Conservation (phyloP, 2,797 vertebrate genomes). For the Chaenodraco wilsoni region DNA sequence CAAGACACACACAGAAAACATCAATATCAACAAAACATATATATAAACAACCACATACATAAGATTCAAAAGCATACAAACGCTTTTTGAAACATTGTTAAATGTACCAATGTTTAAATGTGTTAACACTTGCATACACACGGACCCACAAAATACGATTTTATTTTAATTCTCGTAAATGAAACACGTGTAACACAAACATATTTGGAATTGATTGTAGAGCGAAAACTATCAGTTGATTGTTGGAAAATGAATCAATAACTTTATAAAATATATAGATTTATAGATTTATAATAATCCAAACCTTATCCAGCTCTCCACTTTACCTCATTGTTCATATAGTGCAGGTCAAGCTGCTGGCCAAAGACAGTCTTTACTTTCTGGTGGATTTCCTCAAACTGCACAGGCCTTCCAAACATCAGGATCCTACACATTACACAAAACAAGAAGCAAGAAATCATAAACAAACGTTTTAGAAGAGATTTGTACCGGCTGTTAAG, state of each 20-base stretch:
- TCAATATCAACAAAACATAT: background rate
- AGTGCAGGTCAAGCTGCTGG: slow-evolving; percentile 93
- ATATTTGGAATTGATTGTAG: too few species aligned
- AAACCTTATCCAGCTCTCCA: background rate
- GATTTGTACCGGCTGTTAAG: slow-evolving; percentile 33
- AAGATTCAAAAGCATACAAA: background rate
- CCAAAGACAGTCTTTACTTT: slow-evolving; percentile 94
- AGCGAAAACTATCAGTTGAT: too few species aligned
- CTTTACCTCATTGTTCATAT: slow-evolving; percentile 96
- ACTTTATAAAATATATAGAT: too few species aligned
- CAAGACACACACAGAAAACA: slow-evolving; percentile 12
- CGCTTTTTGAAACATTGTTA: background rate
- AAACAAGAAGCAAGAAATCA: background rate
- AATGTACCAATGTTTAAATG: background rate
- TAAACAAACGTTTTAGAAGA: slow-evolving; percentile 16
- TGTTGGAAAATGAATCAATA: too few species aligned
- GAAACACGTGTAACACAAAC: too few species aligned
- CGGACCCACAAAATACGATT: too few species aligned
- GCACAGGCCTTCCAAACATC: slow-evolving; percentile 92
- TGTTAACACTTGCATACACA: too few species aligned
- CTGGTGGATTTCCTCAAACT: slow-evolving; percentile 93
- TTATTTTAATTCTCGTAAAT: too few species aligned
- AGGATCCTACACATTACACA: slow-evolving; percentile 86
- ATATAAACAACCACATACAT: background rate
- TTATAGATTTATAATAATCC: too few species aligned